A percentile compares a stretch with the other conserved stretches of the same genome.
phyloP scores from a whole-genome alignment of 2,113 vertebrate genomes.

The Meleagris gallopavo region DNA sequence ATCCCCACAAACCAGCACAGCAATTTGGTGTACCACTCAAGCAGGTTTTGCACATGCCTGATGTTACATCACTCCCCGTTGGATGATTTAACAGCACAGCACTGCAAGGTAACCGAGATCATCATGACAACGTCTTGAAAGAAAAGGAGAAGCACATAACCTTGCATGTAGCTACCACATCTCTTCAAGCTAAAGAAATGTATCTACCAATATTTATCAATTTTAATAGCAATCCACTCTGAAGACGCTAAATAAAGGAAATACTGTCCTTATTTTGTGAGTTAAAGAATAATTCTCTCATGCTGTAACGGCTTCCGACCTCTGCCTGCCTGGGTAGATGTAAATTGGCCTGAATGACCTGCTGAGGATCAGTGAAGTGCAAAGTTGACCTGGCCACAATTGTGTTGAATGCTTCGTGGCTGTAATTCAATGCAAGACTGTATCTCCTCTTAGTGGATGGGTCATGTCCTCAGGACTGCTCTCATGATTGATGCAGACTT shows the following conservation, averaged over 20 bases:
- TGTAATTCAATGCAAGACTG: neutral
- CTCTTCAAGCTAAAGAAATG: neutral
- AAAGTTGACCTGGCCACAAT: conserved; percentile 27
- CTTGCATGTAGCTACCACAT: neutral
- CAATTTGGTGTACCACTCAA: conserved; percentile 54
- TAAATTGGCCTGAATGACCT: neutral
- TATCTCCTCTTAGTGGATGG: neutral
- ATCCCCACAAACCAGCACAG: conserved; percentile 42
- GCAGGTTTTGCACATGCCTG: conserved; percentile 67
- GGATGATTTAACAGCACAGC: conserved; percentile 52
- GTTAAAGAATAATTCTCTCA: neutral
- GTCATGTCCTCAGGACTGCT: neutral
- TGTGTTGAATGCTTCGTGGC: conserved; percentile 2
- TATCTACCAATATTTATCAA: neutral
- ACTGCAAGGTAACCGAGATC: conserved; percentile 36
- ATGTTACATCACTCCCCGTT: conserved; percentile 51
- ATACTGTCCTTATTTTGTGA: neutral
- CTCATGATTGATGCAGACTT: neutral
- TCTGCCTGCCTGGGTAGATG: neutral
- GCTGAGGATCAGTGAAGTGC: conserved; percentile 8
- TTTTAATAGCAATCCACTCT: neutral
- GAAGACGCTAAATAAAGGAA: neutral
- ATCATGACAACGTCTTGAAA: neutral
- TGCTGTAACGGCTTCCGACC: neutral
- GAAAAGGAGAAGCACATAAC: neutral